Evolutionary conservation across 2,113 vertebrate genomes (phyloP).

Genomic region (Haemorhous mexicanus): DNA sequence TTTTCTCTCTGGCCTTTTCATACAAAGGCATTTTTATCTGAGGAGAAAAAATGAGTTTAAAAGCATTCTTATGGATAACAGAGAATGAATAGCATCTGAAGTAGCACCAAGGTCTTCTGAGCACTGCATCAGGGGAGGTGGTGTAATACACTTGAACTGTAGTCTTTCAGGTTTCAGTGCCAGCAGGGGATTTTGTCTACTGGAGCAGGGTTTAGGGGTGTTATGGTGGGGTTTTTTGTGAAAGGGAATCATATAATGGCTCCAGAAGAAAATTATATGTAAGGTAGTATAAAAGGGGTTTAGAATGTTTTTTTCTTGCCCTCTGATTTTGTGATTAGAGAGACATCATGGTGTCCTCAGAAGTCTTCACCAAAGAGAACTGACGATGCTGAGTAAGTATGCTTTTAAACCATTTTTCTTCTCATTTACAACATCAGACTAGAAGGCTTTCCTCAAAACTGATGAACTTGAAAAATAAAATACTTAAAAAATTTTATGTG

Average conservation of each 20-base stretch:
- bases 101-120: neutral
- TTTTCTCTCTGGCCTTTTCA: neutral
- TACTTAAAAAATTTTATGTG: neutral
- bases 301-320: neutral
- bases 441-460: neutral
- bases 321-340: constrained; percentile 37
- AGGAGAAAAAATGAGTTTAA: neutral
- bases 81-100: neutral
- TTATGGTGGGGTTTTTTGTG: rapidly evolving
- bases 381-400: constrained; percentile 80
- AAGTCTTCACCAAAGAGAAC: constrained; percentile 63
- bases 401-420: neutral
- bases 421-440: neutral
- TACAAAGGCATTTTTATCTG: neutral
- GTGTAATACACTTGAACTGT: neutral
- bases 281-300: neutral
- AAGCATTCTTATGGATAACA: neutral
- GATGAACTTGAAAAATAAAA: neutral
- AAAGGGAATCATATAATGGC: neutral
- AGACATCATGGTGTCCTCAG: neutral
- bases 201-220: neutral
- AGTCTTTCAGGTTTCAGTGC: neutral
- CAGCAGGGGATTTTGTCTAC: neutral
- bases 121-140: neutral
- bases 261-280: neutral